These are phyloP conservation scores for Dolichotis patagonum DNA, from an alignment of 2,113 vertebrate species.

Conservation along the genomic window DNA sequence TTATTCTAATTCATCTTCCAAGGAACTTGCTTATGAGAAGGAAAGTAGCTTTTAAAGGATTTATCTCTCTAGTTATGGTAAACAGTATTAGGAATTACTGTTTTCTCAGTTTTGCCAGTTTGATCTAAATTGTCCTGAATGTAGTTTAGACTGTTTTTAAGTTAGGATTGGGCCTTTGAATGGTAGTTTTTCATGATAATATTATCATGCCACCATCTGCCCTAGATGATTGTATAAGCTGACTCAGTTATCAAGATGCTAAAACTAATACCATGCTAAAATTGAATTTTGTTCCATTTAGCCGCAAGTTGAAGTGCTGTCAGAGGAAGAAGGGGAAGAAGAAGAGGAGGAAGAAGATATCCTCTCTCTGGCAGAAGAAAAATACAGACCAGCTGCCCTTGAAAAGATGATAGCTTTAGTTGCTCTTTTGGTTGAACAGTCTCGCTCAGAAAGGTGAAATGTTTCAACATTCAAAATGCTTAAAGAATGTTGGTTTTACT, in stretches of 20 bases:
- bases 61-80: not conserved
- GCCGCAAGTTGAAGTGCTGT: slow-evolving; percentile 99
- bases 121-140: not conserved
- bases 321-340: slow-evolving; percentile 99
- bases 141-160: slow-evolving; percentile 12
- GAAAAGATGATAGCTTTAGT: slow-evolving; percentile 99
- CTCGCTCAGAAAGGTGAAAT: slow-evolving; percentile 96
- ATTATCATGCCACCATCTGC: not conserved
- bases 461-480: slow-evolving; percentile 73
- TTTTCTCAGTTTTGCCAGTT: not conserved
- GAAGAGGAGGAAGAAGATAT: slow-evolving; percentile 99
- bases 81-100: slow-evolving; percentile 7
- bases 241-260: not conserved
- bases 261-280: slow-evolving; percentile 50
- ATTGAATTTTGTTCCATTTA: slow-evolving; percentile 75
- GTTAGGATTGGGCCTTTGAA: not conserved
- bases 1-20: slow-evolving; percentile 26
- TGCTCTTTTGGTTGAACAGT: slow-evolving; percentile 98
- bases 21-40: slow-evolving; percentile 29
- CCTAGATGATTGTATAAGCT: not conserved
- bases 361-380: slow-evolving; percentile 98
- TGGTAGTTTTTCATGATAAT: slow-evolving; percentile 23
- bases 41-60: slow-evolving; percentile 12
- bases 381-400: slow-evolving; percentile 98
- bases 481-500: slow-evolving; percentile 64